phyloP scores from a whole-genome alignment of 2,113 vertebrate species.

The Rhizomys pruinosus region DNA sequence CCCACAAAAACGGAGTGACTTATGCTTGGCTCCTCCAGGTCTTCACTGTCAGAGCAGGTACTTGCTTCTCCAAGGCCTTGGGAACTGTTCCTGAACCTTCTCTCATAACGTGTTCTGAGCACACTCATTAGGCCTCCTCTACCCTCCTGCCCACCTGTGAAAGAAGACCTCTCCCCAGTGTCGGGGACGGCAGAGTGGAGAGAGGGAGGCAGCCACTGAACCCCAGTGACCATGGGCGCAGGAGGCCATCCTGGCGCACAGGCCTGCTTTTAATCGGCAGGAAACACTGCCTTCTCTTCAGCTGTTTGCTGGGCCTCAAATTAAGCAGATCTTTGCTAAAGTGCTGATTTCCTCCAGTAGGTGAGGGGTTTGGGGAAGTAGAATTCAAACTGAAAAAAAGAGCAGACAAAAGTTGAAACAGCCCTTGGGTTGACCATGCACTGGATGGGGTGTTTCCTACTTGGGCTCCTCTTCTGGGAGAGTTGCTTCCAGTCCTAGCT shows the following conservation, averaged over 20 bases:
- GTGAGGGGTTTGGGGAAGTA: conserved; percentile 36
- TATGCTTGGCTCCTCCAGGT: accelerated
- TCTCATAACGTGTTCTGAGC: background rate
- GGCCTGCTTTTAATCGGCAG: conserved; percentile 47
- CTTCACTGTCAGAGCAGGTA: accelerated
- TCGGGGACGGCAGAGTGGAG: accelerated
- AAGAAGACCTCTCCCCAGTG: background rate
- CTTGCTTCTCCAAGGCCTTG: accelerated
- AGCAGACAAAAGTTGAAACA: background rate
- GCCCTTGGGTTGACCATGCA: background rate
- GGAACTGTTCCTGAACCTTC: background rate
- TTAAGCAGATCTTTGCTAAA: background rate
- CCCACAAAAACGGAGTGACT: accelerated
- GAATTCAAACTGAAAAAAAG: conserved; percentile 40
- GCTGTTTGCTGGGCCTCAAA: background rate
- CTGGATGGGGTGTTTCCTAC: background rate
- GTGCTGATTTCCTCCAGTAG: background rate
- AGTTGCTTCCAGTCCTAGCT: conserved; percentile 23
- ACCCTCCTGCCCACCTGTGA: background rate
- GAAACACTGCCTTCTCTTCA: background rate
- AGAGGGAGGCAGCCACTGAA: conserved; percentile 39
- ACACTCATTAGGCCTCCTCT: background rate
- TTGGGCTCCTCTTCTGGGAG: background rate
- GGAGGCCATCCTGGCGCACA: background rate
- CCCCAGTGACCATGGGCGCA: background rate